Evolutionary conservation across 2,113 vertebrate genomes (phyloP).

Genomic region (Centrocercus urophasianus): DNA sequence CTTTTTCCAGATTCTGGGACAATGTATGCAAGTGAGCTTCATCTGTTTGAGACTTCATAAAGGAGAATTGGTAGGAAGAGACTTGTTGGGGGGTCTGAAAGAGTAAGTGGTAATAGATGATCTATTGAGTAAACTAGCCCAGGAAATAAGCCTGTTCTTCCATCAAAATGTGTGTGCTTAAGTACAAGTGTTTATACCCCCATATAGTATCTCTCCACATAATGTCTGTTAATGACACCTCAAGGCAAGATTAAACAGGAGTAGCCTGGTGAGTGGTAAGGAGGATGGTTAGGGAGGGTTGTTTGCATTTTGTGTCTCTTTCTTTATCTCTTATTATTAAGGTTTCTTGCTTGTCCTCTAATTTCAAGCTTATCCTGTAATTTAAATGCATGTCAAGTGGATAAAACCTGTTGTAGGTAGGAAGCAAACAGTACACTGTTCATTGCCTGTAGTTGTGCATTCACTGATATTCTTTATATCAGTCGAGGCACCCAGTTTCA

Average conservation of each 20-base stretch:
- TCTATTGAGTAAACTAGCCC: not conserved
- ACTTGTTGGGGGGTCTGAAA: not conserved
- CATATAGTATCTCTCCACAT: not conserved
- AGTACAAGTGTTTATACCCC: not conserved
- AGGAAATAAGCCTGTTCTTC: not conserved
- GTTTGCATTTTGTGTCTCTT: not conserved
- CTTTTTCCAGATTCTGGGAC: not conserved
- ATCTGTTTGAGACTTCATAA: not conserved
- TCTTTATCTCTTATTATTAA: not conserved
- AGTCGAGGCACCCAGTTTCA: not conserved
- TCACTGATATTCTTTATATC: not conserved
- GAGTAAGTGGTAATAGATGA: not conserved
- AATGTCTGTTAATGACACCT: not conserved
- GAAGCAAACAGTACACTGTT: not conserved
- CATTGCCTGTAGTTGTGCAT: not conserved
- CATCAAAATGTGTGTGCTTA: not conserved
- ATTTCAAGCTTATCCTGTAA: not conserved
- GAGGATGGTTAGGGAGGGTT: not conserved
- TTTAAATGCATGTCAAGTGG: not conserved
- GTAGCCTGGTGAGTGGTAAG: not conserved
- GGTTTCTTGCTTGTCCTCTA: not conserved
- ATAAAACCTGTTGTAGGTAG: not conserved
- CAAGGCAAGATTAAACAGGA: not conserved
- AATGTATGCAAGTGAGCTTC: not conserved
- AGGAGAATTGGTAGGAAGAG: not conserved